Evolutionary conservation across 2,113 vertebrate genomes (phyloP).

Genomic region (Dipodomys merriami): DNA sequence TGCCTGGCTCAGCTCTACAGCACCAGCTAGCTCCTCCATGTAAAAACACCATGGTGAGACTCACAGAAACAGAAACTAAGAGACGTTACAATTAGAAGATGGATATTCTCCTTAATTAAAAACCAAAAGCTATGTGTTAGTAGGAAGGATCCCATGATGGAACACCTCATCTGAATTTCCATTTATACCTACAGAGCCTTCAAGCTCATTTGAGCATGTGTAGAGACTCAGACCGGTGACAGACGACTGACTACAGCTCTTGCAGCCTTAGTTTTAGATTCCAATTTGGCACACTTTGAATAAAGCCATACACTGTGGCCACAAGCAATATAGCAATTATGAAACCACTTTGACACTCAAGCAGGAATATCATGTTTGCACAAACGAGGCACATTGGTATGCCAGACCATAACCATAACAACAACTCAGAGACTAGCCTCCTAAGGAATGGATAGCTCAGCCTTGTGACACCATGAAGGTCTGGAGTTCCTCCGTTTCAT

Average conservation of each 20-base stretch:
- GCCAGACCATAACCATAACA: not conserved
- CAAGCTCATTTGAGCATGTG: not conserved
- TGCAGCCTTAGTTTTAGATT: conserved; percentile 2
- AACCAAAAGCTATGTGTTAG: not conserved
- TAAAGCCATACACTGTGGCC: not conserved
- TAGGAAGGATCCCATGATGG: not conserved
- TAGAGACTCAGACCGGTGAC: not conserved
- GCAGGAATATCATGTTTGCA: not conserved
- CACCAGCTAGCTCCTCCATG: not conserved
- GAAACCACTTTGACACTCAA: conserved; percentile 41
- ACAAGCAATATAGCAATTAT: conserved; percentile 21
- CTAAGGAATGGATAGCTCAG: not conserved
- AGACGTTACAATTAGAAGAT: not conserved
- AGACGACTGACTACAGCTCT: not conserved
- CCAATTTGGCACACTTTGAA: not conserved
- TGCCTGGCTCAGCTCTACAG: not conserved
- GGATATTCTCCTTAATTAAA: not conserved
- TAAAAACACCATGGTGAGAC: not conserved
- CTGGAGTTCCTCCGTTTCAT: not conserved
- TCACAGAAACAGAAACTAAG: not conserved
- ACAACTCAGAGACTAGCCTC: not conserved
- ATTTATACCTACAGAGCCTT: not conserved
- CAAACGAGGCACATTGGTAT: not conserved
- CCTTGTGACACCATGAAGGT: not conserved
- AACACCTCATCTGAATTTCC: not conserved